Conservation (phyloP, 1,140 invertebrate species). For the Nebria ingens region DNA sequence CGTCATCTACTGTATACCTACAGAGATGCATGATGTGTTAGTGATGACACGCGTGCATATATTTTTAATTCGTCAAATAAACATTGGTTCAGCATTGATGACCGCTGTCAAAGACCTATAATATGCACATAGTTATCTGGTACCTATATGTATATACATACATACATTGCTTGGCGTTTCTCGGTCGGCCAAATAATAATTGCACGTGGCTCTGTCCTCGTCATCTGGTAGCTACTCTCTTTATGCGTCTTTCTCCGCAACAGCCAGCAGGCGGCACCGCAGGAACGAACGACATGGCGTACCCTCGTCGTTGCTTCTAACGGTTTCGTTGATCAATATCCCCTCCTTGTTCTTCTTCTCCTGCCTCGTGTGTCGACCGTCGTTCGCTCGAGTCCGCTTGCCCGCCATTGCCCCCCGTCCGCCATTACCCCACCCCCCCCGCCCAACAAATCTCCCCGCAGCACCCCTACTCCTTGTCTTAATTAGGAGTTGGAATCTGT, state of each 20-base stretch:
- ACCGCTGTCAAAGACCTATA: conserved; percentile 11
- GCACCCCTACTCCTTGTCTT: conserved; percentile 37
- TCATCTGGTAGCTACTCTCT: background rate
- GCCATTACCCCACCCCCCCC: conserved; percentile 25
- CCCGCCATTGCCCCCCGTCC: too few relatives aligned
- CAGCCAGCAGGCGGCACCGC: too few relatives aligned
- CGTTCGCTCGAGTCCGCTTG: too few relatives aligned
- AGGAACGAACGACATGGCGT: too few relatives aligned
- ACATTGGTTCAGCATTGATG: too few relatives aligned
- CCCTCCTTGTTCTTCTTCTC: conserved; percentile 17
- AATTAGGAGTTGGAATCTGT: conserved; percentile 56
- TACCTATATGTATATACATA: background rate
- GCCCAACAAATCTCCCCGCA: too few relatives aligned
- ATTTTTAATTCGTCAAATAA: too few relatives aligned
- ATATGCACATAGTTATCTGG: too few relatives aligned
- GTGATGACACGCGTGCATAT: too few relatives aligned
- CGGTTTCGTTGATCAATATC: conserved; percentile 31
- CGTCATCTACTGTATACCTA: too few relatives aligned
- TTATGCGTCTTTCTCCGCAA: too few relatives aligned
- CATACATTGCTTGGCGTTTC: conserved; percentile 15
- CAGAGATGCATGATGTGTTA: background rate
- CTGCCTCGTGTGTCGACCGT: background rate
- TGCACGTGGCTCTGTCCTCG: conserved; percentile 22
- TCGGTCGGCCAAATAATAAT: conserved; percentile 34
- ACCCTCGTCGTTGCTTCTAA: background rate